phyloP scores from a whole-genome alignment of 2,888 invertebrate genomes.

The Sminthurinus aureus region DNA sequence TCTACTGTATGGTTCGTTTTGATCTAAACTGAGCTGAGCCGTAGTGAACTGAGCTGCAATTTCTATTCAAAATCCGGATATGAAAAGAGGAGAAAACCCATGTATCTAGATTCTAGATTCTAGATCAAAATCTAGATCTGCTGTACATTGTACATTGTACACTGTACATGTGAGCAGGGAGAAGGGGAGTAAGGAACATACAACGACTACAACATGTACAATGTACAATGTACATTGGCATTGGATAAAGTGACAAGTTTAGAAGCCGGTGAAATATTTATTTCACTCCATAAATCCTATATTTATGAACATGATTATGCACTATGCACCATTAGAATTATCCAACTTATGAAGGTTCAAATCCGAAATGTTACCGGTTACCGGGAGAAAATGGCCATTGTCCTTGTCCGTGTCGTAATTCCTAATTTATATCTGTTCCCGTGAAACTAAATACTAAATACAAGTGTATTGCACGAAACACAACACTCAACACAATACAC shows the following conservation, averaged over 20 bases:
- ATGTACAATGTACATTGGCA: background rate
- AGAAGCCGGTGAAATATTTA: constrained; percentile 28
- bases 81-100: no score
- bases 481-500: no score
- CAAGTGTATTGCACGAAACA: no score
- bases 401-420: background rate
- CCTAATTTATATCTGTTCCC: background rate
- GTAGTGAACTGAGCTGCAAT: no score
- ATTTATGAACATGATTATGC: constrained; percentile 26
- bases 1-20: background rate
- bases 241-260: constrained; percentile 21
- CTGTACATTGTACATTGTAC: no score
- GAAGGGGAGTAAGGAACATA: no score
- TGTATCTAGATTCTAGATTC: no score
- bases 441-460: no score
- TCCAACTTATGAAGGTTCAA: constrained; percentile 29
- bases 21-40: no score
- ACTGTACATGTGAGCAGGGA: no score
- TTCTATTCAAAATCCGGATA: no score
- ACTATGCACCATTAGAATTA: constrained; percentile 35
- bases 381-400: background rate
- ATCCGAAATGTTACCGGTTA: background rate
- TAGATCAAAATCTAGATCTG: no score
- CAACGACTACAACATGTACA: background rate
- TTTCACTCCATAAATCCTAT: constrained; percentile 23